These are phyloP conservation scores for Notodonta ziczac DNA, from an alignment of 2,888 invertebrate species.

Conservation along the genomic window DNA sequence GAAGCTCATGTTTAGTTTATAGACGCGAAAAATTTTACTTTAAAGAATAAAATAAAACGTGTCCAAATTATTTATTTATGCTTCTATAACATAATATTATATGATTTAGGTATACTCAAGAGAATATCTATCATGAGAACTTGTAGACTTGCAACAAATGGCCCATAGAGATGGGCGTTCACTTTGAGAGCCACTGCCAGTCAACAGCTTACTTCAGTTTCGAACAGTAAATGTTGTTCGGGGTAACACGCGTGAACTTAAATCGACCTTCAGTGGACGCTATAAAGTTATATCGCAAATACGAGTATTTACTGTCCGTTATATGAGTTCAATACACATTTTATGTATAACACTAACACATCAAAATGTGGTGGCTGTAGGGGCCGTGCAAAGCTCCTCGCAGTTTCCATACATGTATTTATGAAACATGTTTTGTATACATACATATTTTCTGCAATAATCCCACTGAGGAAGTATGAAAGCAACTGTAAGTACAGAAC, in stretches of 20 bases:
- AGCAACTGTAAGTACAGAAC: slow-evolving; percentile 7
- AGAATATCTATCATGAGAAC: no score
- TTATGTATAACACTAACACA: slow-evolving; percentile 3
- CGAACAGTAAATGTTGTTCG: neutral
- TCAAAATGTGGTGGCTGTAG: neutral
- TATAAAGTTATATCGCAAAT: slow-evolving; percentile 10
- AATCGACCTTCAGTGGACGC: slow-evolving; percentile 5
- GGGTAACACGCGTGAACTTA: slow-evolving; percentile 6
- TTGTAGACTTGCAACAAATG: no score
- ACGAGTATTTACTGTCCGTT: slow-evolving; percentile 7
- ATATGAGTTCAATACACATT: neutral
- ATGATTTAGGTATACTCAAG: no score
- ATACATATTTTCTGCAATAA: no score
- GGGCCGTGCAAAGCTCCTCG: neutral
- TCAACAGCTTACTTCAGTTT: neutral
- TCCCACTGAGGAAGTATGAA: neutral
- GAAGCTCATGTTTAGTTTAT: no score
- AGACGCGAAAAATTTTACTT: no score
- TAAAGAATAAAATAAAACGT: no score
- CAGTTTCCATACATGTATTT: neutral
- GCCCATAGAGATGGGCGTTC: no score
- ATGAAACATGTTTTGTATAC: neutral
- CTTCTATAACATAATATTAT: no score
- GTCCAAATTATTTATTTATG: no score
- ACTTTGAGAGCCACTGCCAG: neutral